Percentiles rank a stretch among this genome's conserved stretches.
phyloP scores from a whole-genome alignment of 2,113 vertebrate species.

The Chloebia gouldiae region DNA sequence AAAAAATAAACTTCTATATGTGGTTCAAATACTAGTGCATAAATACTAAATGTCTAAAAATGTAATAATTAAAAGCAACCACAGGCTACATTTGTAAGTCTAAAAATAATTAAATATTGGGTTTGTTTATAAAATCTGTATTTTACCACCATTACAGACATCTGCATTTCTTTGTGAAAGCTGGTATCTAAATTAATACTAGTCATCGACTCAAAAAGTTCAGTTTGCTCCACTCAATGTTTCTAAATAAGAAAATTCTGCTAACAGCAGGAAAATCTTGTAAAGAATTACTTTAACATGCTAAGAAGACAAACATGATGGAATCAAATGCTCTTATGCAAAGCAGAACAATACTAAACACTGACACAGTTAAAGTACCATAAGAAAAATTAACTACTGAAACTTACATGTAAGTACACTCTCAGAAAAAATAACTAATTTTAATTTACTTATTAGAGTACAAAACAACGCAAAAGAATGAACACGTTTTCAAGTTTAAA shows the following conservation, averaged over 20 bases:
- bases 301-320: background rate
- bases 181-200: background rate
- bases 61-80: background rate
- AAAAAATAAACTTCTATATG: background rate
- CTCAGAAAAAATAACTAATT: background rate
- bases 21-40: background rate
- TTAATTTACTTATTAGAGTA: background rate
- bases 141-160: background rate
- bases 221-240: background rate
- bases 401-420: background rate
- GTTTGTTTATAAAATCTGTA: background rate
- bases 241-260: background rate
- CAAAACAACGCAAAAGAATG: background rate
- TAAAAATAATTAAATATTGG: background rate
- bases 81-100: background rate
- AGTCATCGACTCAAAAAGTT: background rate
- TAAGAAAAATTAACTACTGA: background rate
- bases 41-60: background rate
- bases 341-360: background rate
- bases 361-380: accelerated
- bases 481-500: background rate
- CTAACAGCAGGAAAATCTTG: background rate
- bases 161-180: background rate
- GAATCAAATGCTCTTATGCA: background rate
- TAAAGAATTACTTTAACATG: background rate